Base-by-base conservation (phyloP, 2,797 vertebrate species). In the Myripristis jacobus region DNA sequence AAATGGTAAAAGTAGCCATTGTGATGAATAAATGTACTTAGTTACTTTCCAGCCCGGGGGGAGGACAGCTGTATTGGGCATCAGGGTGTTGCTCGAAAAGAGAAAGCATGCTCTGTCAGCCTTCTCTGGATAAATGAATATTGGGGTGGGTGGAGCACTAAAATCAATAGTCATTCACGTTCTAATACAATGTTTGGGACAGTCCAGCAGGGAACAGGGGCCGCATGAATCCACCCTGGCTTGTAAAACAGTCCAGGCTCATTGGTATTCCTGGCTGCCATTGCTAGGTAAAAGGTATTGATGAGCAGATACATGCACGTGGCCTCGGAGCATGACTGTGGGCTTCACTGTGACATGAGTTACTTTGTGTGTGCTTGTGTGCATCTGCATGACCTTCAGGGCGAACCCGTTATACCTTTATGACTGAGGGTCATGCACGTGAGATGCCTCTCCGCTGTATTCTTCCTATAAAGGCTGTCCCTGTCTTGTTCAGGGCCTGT, bases 281-380 rank as follows among this genome's bases (percentile, higher is more conserved):
- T 29, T 52, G 54, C 72, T 51, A 70, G 47, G 72, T 82, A 72
- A 82, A 85, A 77, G 54, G 27, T 88, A 91, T 89, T 73, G 89
- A 92, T 80, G 82, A 83, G 69, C 54, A 34, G 19, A 83, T 29
- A 47, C 52, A 67, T 10, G 58, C 86, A 86, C 57, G 51, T 83
- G 89, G 81, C 83, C 71, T 88, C 61, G 79, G 38, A 77, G 29
- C n/a, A 66, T 89, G 86, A 85, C 67, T 66, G 27, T 57, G 31
- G 21, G 25, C 25, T 80, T 38, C 51, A 36, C 18, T 24, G 0
- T 31, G 19, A 73, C 48, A 58, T 61, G 58, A 79, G 8, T 71
- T 72, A 74, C 11, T 47, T 56, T 63, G 15, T 57, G 7, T 72
- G 21, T 65, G 36, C 58, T 27, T 34, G 31, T 43, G 16, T 16